phyloP scores from a whole-genome alignment of 2,888 invertebrate genomes.

The Synergus japonicus region DNA sequence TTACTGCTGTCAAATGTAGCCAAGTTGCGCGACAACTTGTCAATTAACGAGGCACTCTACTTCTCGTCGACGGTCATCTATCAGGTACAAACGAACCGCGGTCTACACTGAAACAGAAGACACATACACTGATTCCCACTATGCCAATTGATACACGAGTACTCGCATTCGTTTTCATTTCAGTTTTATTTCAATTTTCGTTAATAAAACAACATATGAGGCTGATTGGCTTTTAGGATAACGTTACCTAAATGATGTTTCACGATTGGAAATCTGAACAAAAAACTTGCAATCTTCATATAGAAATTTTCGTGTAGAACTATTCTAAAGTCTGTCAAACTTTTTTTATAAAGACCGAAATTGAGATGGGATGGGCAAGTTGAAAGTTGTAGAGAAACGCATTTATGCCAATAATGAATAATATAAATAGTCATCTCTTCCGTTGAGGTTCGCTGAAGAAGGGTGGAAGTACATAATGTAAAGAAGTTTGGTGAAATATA shows the following conservation, averaged over 20 bases:
- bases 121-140: not conserved
- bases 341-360: too few relatives aligned
- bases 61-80: constrained; percentile 48
- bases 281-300: too few relatives aligned
- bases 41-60: constrained; percentile 52
- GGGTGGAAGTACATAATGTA: not conserved
- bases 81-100: constrained; percentile 43
- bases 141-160: constrained; percentile 9
- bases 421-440: constrained; percentile 2
- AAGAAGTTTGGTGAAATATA: not conserved
- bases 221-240: not conserved
- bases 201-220: not conserved
- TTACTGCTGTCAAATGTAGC: constrained; percentile 39
- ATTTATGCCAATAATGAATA: not conserved
- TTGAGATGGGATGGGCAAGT: too few relatives aligned
- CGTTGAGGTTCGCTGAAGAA: not conserved
- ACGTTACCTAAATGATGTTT: not conserved
- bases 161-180: constrained; percentile 24
- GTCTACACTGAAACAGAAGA: constrained; percentile 17
- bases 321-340: not conserved
- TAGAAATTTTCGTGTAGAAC: not conserved
- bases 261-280: not conserved
- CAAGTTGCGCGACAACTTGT: constrained; percentile 47
- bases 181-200: constrained; percentile 13
- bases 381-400: not conserved